Base-by-base conservation (phyloP, 2,113 vertebrate species). In the Taurulus bubalis region DNA sequence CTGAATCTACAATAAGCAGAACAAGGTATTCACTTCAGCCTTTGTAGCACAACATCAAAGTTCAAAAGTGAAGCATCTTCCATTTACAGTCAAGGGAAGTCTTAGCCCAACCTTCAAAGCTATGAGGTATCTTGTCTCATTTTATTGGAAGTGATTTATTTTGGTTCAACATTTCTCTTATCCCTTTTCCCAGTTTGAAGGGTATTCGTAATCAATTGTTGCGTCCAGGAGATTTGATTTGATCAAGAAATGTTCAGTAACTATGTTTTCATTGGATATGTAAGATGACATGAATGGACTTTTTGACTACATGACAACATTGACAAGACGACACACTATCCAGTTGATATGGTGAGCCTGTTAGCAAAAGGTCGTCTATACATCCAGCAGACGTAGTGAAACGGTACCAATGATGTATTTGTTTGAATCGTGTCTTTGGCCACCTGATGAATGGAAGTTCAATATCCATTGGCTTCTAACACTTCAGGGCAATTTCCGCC, bases 1-100 rank as follows among this genome's bases (percentile, higher is more conserved):
- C 85, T 83, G 83, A 92, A 94, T 91, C 80, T 85, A 90, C 90
- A 90, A 86, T 91, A 84, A 88, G 80, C 71, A 63, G 77, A 90
- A 83, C 72, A 84, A 88, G 85, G 76, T 83, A 63, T 71, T 65
- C 71, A 49, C 47, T 63, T 74, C 75, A 3, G 59, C 80, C 85
- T 82, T 69, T 77, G 64, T 71, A 74, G 71, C 34, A 16, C n/a
- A 60, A 30, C 67, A 89, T 90, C 86, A 90, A 90, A 90, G 88
- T 83, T 87, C 71, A 88, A 74, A 86, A 90, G 84, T 63, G 42
- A 87, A 80, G 60, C 28, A 36, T 86, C 73, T 82, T 68, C 59
- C 60, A 79, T 90, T 91, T 78, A 87, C 67, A 92, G 82, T 77
- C 81, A 55, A 69, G 47, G 62, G 71, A 63, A 38, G 68, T 86